Evolutionary conservation across 2,888 invertebrate species (phyloP).

Genomic region (Chironomus tentans): DNA sequence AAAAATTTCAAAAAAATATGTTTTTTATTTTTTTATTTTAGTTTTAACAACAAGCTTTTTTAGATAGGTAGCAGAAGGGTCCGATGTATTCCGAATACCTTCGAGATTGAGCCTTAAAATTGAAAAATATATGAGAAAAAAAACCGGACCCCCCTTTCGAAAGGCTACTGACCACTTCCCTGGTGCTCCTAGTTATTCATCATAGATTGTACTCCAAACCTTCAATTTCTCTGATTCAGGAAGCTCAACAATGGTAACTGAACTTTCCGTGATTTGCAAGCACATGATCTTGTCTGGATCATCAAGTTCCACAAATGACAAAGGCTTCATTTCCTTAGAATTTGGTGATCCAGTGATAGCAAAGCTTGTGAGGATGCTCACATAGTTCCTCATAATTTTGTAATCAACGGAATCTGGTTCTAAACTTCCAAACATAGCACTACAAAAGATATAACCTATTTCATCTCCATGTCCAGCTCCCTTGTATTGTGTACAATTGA

Average conservation of each 20-base stretch:
- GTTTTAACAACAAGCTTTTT: no score
- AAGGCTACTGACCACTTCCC: no score
- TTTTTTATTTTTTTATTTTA: no score
- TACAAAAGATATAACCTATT: conserved; percentile 36
- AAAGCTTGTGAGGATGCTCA: conserved; percentile 33
- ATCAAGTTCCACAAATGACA: neutral
- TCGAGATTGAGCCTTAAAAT: no score
- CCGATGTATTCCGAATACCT: no score
- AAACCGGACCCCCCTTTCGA: no score
- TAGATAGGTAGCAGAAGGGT: no score
- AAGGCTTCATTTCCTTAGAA: conserved; percentile 30
- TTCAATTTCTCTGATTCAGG: neutral
- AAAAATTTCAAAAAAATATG: neutral
- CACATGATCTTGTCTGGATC: neutral
- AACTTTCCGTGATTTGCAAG: neutral
- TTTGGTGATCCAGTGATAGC: conserved; percentile 39
- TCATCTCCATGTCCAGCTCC: conserved; percentile 39
- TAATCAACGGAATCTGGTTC: neutral
- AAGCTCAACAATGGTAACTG: neutral
- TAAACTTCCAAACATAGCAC: conserved; percentile 25
- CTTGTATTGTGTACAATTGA: conserved; percentile 17
- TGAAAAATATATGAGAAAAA: no score
- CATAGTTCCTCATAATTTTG: neutral
- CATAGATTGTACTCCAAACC: neutral
- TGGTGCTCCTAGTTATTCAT: no score